These are phyloP conservation scores for Hoplostethus atlanticus DNA, from an alignment of 2,797 vertebrate genomes.

Conservation along the genomic window DNA sequence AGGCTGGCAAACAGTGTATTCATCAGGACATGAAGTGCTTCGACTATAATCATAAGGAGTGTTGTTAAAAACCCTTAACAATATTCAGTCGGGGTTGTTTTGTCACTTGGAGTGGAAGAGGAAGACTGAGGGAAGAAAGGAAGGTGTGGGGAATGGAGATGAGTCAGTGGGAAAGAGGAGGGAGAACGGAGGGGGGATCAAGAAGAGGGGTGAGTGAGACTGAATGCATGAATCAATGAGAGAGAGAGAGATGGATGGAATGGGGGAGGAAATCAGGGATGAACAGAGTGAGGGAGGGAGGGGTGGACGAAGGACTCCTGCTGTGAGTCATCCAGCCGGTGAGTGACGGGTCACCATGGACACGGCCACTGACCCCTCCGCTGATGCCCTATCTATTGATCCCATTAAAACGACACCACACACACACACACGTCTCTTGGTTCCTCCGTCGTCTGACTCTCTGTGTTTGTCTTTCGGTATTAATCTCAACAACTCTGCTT, in stretches of 20 bases:
- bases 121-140: constrained; percentile 22
- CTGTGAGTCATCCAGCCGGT: constrained; percentile 71
- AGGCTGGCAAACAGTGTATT: constrained; percentile 4
- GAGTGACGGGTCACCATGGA: constrained; percentile 77
- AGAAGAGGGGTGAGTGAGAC: constrained; percentile 6
- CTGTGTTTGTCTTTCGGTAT: constrained; percentile 31
- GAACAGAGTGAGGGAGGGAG: constrained; percentile 28
- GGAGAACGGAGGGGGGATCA: constrained; percentile 6
- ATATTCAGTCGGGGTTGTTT: background rate
- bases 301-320: constrained; percentile 56
- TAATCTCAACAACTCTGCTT: constrained; percentile 69
- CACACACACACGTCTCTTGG: constrained; percentile 45
- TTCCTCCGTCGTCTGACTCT: constrained; percentile 48
- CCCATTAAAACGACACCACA: constrained; percentile 72
- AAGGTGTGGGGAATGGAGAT: constrained; percentile 29
- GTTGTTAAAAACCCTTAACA: too few relatives aligned
- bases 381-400: constrained; percentile 79
- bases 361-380: constrained; percentile 74
- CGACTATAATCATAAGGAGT: constrained; percentile 8
- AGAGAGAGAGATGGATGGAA: constrained; percentile 13
- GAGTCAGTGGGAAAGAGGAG: constrained; percentile 35
- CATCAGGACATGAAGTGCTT: too few relatives aligned
- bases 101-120: constrained; percentile 26
- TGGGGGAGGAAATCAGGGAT: constrained; percentile 31
- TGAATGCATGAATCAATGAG: constrained; percentile 24